Conservation (phyloP, 2,113 vertebrate species). For the Dipodomys spectabilis region DNA sequence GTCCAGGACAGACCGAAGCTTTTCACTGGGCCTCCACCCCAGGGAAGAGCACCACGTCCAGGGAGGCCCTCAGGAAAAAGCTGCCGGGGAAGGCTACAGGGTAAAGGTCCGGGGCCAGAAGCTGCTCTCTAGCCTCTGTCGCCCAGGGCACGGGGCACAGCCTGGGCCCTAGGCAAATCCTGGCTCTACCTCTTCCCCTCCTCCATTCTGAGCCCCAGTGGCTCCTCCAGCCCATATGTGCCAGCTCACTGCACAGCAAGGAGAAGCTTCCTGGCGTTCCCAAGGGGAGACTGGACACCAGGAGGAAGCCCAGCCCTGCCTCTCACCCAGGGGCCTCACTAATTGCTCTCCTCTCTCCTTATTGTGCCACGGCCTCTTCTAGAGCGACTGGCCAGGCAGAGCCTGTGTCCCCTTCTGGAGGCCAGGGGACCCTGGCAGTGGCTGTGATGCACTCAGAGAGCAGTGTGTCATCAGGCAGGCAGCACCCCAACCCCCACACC, state of each 20-base stretch:
- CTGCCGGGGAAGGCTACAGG: background rate
- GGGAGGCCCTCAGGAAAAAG: background rate
- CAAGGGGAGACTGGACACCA: too few species aligned
- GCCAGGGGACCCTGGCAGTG: background rate
- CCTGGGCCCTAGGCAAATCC: background rate
- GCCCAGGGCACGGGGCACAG: too few species aligned
- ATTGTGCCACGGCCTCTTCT: background rate
- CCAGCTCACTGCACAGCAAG: background rate
- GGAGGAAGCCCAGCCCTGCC: too few species aligned
- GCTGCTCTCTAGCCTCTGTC: too few species aligned
- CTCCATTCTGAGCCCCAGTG: background rate
- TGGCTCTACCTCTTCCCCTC: too few species aligned
- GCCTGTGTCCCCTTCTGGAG: background rate
- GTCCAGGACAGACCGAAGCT: background rate
- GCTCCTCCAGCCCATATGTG: background rate
- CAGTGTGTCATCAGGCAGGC: too few species aligned
- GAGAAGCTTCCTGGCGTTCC: too few species aligned
- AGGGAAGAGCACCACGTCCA: background rate
- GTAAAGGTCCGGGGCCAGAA: background rate
- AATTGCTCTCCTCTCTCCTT: background rate
- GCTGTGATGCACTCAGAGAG: background rate
- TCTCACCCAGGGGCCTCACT: background rate
- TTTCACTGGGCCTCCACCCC: fast-evolving
- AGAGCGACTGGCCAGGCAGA: background rate
- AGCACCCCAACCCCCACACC: too few species aligned